Conservation (phyloP, 2,797 vertebrate species). For the Mionectes olivaceus region DNA sequence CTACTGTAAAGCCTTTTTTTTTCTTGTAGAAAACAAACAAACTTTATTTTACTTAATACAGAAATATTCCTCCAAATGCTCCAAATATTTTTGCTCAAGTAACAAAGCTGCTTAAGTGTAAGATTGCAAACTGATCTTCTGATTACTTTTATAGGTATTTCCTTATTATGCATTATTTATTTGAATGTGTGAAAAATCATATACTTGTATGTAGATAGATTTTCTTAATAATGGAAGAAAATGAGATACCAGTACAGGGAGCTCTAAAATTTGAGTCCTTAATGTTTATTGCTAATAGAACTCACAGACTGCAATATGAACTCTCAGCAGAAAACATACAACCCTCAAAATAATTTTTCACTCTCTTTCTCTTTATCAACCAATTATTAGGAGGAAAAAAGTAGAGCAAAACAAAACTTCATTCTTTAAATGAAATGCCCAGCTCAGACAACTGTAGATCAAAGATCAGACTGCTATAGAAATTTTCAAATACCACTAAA, state of each 20-base stretch:
- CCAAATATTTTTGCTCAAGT: conserved; percentile 2
- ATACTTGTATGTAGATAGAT: background rate
- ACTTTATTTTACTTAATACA: background rate
- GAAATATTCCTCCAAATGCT: background rate
- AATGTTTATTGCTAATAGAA: background rate
- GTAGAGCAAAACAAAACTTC: background rate
- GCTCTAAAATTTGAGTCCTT: background rate
- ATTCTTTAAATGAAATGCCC: background rate
- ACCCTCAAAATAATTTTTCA: background rate
- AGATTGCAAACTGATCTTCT: background rate
- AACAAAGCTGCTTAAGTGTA: background rate
- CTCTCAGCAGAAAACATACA: background rate
- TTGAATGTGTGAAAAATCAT: background rate
- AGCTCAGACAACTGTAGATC: background rate
- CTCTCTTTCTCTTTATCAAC: background rate
- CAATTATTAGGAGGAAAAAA: background rate
- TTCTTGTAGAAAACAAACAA: background rate
- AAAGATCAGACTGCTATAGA: background rate
- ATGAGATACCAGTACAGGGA: background rate
- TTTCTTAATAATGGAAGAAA: conserved; percentile 17
- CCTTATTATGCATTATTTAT: background rate
- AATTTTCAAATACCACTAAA: background rate
- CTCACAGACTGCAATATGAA: background rate
- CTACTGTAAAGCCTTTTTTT: background rate
- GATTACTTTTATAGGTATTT: background rate